Conservation (phyloP, 1,140 invertebrate species). For the Philopotamus ludificatus region DNA sequence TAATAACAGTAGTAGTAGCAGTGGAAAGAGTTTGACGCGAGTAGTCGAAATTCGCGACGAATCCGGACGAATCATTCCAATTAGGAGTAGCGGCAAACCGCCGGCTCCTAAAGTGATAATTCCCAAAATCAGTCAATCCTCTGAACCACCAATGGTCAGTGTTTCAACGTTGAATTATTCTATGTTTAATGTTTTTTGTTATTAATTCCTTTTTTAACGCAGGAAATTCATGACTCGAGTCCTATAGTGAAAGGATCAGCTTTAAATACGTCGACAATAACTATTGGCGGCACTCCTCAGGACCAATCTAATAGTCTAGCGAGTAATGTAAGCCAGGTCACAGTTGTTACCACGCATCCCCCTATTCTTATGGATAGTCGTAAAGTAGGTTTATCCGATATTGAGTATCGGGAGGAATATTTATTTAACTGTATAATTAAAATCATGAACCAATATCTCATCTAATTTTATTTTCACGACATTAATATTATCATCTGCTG, state of each 20-base stretch:
- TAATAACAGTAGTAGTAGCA: conserved; percentile 19
- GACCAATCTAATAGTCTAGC: conserved; percentile 68
- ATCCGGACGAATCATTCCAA: conserved; percentile 37
- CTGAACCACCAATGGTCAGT: too few relatives aligned
- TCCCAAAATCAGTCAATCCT: conserved; percentile 3
- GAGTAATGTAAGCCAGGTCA: conserved; percentile 71
- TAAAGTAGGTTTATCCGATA: conserved; percentile 39
- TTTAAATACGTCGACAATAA: conserved; percentile 60
- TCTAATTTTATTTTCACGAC: too few relatives aligned
- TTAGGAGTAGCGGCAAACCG: conserved; percentile 13
- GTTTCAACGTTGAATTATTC: neutral
- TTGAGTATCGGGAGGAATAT: too few relatives aligned
- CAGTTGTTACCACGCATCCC: conserved; percentile 79
- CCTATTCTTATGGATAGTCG: conserved; percentile 65
- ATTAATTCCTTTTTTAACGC: too few relatives aligned
- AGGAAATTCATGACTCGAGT: conserved; percentile 7
- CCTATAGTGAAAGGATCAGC: conserved; percentile 35
- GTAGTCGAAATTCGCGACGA: conserved; percentile 41
- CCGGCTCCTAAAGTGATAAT: conserved; percentile 37
- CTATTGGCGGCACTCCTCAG: conserved; percentile 52
- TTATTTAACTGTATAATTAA: too few relatives aligned
- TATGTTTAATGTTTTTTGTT: too few relatives aligned
- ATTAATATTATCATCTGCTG: too few relatives aligned
- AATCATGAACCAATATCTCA: too few relatives aligned
- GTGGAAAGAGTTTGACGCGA: conserved; percentile 9